Evolutionary conservation across 2,113 vertebrate genomes (phyloP), one percentile per base, ranked within the genome.

Genomic region (Microcebus griseorufus): DNA sequence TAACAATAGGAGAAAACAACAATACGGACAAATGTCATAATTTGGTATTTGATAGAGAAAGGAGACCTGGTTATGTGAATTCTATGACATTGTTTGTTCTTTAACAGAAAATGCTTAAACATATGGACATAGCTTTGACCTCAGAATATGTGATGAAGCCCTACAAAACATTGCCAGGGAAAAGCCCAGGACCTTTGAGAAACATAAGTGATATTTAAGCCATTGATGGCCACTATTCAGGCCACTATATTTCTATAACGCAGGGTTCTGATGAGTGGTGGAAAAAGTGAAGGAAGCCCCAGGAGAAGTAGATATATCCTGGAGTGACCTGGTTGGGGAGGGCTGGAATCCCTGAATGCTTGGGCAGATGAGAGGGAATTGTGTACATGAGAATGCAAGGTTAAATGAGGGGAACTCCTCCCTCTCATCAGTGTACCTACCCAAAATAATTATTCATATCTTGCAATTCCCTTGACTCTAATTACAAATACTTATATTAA

Each of bases 11-110:
- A 88, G 5, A 34, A 91, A 73, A 32, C 32, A 96, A 90, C 53
- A 94, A 70, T 70, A 25, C 58, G 73, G 72, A 75, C 53, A 97
- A 88, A 85, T 91, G 89, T 55, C 84, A 95, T 85, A 34, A 67
- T n/a, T 70, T 95, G 80, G 78, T 70, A 94, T 93, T 97, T 94
- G 67, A 55, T 93, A 92, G 64, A 90, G 73, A 84, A 92, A 78
- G 67, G 48, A 85, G 32, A 72, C 14, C 53, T 39, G 14, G 7
- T 79, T 90, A 51, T 91, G 94, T 95, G 70, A 93, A 95, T 90
- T 73, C 9, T 5, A 34, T 67, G 78, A 91, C 42, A 95, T 51
- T 84, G 62, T 87, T 84, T 75, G 25, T 67, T 96, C 62, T 94
- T 78, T 80, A 95, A 85, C 37, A 95, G 72, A 93, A 90, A 91